These are phyloP conservation scores for Excalfactoria chinensis DNA, from an alignment of 2,113 vertebrate genomes.

Conservation along the genomic window DNA sequence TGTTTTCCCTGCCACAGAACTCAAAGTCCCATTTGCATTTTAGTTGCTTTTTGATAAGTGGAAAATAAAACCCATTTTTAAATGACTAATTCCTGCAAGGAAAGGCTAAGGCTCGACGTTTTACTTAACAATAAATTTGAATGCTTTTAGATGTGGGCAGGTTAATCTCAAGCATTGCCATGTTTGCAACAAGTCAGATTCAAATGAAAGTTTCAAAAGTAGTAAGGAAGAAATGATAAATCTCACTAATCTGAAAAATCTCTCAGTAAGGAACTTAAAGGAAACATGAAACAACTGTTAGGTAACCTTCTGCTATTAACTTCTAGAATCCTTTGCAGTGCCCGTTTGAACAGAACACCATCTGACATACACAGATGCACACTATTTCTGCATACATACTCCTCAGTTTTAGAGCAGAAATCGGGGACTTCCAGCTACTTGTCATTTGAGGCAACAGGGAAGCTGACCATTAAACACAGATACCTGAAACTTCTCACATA, in stretches of 20 bases:
- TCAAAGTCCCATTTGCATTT: conserved; percentile 44
- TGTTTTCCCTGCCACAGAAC: conserved; percentile 34
- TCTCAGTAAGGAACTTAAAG: not conserved
- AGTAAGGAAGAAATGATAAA: not conserved
- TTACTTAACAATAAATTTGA: not conserved
- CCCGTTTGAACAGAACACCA: not conserved
- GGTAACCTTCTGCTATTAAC: not conserved
- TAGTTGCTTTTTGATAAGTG: conserved; percentile 3
- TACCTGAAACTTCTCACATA: not conserved
- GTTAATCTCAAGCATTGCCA: not conserved
- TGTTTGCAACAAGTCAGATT: not conserved
- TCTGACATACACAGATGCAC: no score
- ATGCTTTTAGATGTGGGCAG: not conserved
- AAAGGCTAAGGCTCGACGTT: not conserved
- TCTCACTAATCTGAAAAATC: not conserved
- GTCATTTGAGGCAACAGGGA: not conserved
- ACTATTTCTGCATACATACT: not conserved
- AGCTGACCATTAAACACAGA: not conserved
- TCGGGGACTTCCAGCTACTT: rapidly evolving
- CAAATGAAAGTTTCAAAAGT: not conserved
- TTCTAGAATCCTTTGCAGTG: not conserved
- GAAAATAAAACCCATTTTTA: not conserved
- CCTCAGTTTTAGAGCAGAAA: not conserved
- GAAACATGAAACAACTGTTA: not conserved
- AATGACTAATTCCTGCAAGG: conserved; percentile 47